Conservation (phyloP, 2,797 vertebrate species). For the Rhynchotus rufescens region DNA sequence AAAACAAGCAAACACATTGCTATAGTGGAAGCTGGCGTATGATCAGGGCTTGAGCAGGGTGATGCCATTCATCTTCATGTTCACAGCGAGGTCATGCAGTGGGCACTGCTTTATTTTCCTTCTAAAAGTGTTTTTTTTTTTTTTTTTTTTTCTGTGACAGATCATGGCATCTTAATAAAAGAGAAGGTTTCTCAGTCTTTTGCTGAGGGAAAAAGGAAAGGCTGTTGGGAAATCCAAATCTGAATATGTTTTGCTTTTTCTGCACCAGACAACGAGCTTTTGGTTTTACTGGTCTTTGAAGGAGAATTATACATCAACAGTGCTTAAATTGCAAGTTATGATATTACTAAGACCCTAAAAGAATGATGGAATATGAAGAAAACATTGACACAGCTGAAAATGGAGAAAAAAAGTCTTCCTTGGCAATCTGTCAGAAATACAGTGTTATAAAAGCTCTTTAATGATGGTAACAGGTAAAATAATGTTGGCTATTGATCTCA, state of each 20-base stretch:
- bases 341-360: background rate
- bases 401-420: background rate
- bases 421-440: background rate
- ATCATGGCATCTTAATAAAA: slow-evolving; percentile 25
- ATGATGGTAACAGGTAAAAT: background rate
- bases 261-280: background rate
- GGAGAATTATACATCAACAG: background rate
- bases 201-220: background rate
- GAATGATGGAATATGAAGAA: background rate
- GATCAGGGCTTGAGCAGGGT: background rate
- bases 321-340: background rate
- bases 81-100: slow-evolving; percentile 9
- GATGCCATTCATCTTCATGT: slow-evolving; percentile 38
- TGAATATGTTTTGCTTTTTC: background rate
- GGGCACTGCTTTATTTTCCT: slow-evolving; percentile 16
- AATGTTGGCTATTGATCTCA: background rate
- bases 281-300: background rate
- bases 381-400: background rate
- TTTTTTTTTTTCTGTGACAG: background rate
- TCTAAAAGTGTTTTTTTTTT: background rate
- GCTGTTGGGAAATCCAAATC: background rate
- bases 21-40: background rate
- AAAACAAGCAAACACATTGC: background rate
- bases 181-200: background rate
- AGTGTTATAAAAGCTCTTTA: background rate